These are phyloP conservation scores for Drosophila trapezifrons DNA, from an alignment of 1,140 invertebrate genomes.

Conservation along the genomic window DNA sequence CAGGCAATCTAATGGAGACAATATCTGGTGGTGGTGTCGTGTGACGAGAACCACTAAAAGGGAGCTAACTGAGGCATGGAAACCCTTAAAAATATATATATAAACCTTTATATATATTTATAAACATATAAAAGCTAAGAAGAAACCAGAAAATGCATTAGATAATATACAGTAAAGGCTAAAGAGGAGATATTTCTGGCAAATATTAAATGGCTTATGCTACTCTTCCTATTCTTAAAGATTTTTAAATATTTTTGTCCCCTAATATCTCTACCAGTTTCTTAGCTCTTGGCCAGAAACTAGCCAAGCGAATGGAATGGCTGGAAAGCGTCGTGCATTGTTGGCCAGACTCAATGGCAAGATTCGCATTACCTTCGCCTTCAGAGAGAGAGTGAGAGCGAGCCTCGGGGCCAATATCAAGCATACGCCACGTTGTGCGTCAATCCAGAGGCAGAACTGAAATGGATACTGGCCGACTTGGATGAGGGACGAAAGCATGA, in stretches of 20 bases:
- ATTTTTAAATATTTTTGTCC: too few relatives aligned
- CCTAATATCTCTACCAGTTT: too few relatives aligned
- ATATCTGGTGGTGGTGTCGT: not conserved
- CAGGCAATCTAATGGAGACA: slow-evolving; percentile 23
- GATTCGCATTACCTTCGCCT: slow-evolving; percentile 8
- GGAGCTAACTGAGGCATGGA: slow-evolving; percentile 2
- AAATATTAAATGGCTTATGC: too few relatives aligned
- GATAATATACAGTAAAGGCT: not conserved
- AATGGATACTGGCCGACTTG: not conserved
- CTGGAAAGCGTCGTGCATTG: not conserved
- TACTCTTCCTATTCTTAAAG: too few relatives aligned
- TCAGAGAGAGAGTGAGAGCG: not conserved
- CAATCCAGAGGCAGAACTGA: slow-evolving; percentile 12
- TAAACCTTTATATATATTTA: too few relatives aligned
- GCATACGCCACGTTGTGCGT: slow-evolving; percentile 25
- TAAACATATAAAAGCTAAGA: not conserved
- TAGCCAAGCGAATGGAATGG: too few relatives aligned
- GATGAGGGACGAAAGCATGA: not conserved
- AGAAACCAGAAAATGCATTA: not conserved
- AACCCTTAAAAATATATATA: not conserved
- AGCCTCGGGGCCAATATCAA: slow-evolving; percentile 13
- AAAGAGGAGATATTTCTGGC: not conserved
- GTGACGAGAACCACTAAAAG: not conserved
- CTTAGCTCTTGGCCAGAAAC: too few relatives aligned
- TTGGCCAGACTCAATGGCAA: slow-evolving; percentile 5